Evolutionary conservation across 1,140 invertebrate genomes (phyloP).

Genomic region (Atta colombica): DNA sequence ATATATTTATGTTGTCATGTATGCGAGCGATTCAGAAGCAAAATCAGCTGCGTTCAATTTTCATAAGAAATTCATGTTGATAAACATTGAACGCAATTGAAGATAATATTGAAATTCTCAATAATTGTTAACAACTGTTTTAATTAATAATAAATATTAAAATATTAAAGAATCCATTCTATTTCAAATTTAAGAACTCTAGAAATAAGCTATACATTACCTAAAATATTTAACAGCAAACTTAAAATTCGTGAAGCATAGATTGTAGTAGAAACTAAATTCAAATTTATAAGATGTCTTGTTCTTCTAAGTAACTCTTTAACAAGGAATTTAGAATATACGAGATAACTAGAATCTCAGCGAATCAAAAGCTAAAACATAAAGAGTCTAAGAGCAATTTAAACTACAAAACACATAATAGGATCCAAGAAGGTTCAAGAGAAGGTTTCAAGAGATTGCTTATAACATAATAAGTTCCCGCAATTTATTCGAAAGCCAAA

Average conservation of each 20-base stretch:
- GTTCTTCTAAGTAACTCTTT: constrained; percentile 27
- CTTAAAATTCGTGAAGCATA: constrained; percentile 23
- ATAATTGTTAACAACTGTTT: neutral
- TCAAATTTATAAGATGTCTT: constrained; percentile 10
- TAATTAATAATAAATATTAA: neutral
- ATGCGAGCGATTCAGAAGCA: constrained; percentile 48
- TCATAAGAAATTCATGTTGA: constrained; percentile 23
- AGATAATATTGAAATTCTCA: neutral
- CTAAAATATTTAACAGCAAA: neutral
- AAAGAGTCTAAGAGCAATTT: constrained; percentile 15
- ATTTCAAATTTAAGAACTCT: neutral
- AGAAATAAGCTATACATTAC: neutral
- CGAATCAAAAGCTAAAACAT: constrained; percentile 32
- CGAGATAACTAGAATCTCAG: constrained; percentile 22
- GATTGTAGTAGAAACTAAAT: constrained; percentile 5
- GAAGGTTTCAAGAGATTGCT: constrained; percentile 7
- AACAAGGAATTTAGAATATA: constrained; percentile 29
- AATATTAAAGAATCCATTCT: constrained; percentile 20
- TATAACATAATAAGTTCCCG: neutral
- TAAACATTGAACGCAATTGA: neutral
- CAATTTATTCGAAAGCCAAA: constrained; percentile 14
- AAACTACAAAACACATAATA: constrained; percentile 36
- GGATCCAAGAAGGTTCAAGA: constrained; percentile 1
- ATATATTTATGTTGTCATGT: constrained; percentile 54
- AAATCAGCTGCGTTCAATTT: constrained; percentile 54